These are phyloP conservation scores for Stegodyphus mimosarum DNA, from an alignment of 1,140 invertebrate genomes.

Conservation along the genomic window DNA sequence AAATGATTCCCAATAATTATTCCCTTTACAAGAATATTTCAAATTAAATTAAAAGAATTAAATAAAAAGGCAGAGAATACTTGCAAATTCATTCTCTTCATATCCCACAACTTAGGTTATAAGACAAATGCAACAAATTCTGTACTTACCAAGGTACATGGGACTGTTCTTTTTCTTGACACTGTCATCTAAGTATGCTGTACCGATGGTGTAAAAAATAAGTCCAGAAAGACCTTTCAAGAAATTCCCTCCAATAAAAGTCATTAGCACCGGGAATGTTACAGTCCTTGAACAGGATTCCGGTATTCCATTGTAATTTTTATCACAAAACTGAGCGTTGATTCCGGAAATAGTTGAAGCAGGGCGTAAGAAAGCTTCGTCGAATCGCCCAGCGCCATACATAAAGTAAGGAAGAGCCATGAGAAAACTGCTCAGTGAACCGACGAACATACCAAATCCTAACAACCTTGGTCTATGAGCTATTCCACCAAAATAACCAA, in stretches of 20 bases:
- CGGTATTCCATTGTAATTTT: slow-evolving; percentile 12
- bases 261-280: slow-evolving; percentile 16
- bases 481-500: slow-evolving; percentile 77
- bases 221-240: slow-evolving; percentile 75
- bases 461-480: slow-evolving; percentile 79
- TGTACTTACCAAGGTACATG: slow-evolving; percentile 84
- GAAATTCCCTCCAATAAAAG: slow-evolving; percentile 48
- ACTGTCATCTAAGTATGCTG: slow-evolving; percentile 94
- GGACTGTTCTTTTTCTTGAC: slow-evolving; percentile 90
- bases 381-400: slow-evolving; percentile 71
- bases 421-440: slow-evolving; percentile 77
- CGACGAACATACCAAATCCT: slow-evolving; percentile 76
- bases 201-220: slow-evolving; percentile 89
- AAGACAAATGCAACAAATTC: background rate
- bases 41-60: too few relatives aligned
- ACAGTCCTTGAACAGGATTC: background rate
- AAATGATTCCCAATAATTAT: too few relatives aligned
- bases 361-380: background rate
- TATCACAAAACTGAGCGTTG: slow-evolving; percentile 50
- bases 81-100: too few relatives aligned
- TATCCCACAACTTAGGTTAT: too few relatives aligned
- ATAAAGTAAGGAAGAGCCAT: slow-evolving; percentile 77
- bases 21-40: too few relatives aligned
- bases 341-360: background rate
- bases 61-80: too few relatives aligned